Conservation (phyloP, 2,113 vertebrate species). For the Solea solea region DNA sequence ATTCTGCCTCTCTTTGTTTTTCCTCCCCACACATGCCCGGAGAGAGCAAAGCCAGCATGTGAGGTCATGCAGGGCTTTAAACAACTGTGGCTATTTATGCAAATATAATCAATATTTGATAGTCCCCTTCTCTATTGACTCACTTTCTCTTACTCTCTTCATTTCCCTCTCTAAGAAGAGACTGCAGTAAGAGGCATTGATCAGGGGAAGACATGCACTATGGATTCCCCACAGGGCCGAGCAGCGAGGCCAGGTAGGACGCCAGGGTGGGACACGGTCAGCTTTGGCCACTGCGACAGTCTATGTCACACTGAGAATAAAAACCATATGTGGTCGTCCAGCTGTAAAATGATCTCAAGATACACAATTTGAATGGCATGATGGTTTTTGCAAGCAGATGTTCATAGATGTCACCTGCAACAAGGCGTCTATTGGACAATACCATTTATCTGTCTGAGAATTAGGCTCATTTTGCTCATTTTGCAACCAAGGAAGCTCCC, state of each 20-base stretch:
- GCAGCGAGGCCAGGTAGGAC: constrained; percentile 51
- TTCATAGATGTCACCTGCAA: too few species aligned
- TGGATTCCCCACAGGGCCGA: constrained; percentile 65
- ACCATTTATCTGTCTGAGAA: too few species aligned
- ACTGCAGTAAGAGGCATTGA: constrained; percentile 75
- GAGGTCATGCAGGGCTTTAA: constrained; percentile 63
- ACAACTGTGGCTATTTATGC: constrained; percentile 74
- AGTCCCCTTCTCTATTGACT: constrained; percentile 35
- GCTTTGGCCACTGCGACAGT: constrained; percentile 38
- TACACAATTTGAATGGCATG: too few species aligned
- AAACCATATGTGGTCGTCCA: too few species aligned
- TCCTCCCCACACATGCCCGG: constrained; percentile 3
- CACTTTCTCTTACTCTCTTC: constrained; percentile 28
- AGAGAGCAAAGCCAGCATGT: constrained; percentile 41
- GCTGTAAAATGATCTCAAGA: too few species aligned
- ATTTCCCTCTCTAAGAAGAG: constrained; percentile 59
- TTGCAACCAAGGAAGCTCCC: too few species aligned
- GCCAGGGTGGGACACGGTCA: constrained; percentile 47
- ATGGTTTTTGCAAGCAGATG: too few species aligned
- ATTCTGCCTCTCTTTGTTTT: constrained; percentile 31
- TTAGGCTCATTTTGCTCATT: too few species aligned
- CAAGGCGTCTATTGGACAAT: too few species aligned
- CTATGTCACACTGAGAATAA: background rate
- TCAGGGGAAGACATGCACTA: constrained; percentile 72
- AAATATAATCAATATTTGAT: constrained; percentile 80